Evolutionary conservation across 2,113 vertebrate species (phyloP).

Genomic region (Labrus mixtus): DNA sequence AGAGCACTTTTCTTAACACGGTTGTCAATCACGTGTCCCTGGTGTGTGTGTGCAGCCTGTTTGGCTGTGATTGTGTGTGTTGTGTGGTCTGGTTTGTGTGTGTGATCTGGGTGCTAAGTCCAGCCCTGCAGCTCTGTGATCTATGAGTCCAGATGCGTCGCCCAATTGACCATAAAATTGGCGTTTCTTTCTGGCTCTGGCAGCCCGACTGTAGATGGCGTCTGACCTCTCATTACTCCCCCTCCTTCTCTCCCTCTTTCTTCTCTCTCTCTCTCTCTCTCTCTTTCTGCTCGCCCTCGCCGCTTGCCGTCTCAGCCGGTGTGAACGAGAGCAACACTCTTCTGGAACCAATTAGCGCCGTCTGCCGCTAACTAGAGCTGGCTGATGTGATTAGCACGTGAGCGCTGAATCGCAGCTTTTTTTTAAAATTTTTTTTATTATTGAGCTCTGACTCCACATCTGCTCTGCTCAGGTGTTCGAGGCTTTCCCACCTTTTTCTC

Average conservation of each 20-base stretch:
- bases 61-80: constrained; percentile 42
- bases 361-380: constrained; percentile 86
- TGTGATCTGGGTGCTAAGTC: constrained; percentile 85
- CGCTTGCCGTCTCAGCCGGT: constrained; percentile 77
- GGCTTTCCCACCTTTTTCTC: constrained; percentile 70
- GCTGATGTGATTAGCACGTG: constrained; percentile 96
- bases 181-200: constrained; percentile 88
- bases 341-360: constrained; percentile 98
- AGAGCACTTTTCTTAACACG: too few species aligned
- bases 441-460: constrained; percentile 88
- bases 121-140: constrained; percentile 84
- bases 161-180: constrained; percentile 99
- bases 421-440: too few species aligned
- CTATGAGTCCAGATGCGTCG: constrained; percentile 93
- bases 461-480: constrained; percentile 93
- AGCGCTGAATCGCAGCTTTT: constrained; percentile 84
- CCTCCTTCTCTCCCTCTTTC: constrained; percentile 48
- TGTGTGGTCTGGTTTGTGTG: constrained; percentile 71
- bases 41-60: constrained; percentile 21
- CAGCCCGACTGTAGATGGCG: constrained; percentile 85
- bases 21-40: background rate
- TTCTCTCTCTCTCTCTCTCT: constrained; percentile 9
- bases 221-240: constrained; percentile 85
- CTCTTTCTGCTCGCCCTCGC: constrained; percentile 66
- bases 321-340: constrained; percentile 84